Base-by-base conservation (phyloP, 2,888 invertebrate genomes). In the Ormyrus nitidulus region DNA sequence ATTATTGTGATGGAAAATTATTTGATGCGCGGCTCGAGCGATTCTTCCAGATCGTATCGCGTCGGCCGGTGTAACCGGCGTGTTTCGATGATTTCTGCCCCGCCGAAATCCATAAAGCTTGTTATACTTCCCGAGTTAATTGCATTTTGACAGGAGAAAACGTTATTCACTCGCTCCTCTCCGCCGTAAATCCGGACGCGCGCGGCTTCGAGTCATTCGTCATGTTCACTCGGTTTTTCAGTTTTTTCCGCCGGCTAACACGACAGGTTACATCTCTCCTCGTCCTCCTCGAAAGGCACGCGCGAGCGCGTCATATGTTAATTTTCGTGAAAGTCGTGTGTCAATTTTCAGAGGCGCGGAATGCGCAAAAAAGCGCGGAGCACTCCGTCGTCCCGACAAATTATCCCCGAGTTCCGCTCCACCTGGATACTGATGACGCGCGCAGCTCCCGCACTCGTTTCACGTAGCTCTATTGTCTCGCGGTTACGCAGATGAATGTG, bases 241-340 rank as follows among this genome's bases (percentile, higher is more conserved):
- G 13, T 19, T 11, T 34, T 70, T 65, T 71, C 54, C 10, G 19
- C n/a, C 71, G 7, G 66, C 66, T 78, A 72, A 72, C 61, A 66
- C 46, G 74, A 74, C 79, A 58, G 64, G 11, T 44, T 48, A 74
- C 68, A 58, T 64, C 56, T 11, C 56, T 44, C n/a, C 69, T 54
- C 34, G 13, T 49, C 11, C 6, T n/a, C 5, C 44, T 34, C 10
- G 48, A 49, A 10, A 19, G 44, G 48, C 46, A 49, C 44, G 49
- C 58, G 13, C 46, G n/a, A 9, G 54, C 51, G 5, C 56, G 58
- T 58, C 58, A 49, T 66, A 53, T 49, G 79, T 73, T 74, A 73
- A 79, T 74, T 74, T 66, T 19, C 80, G 71, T 62, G 80, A 80
- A 80, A 80, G 80, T 80, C n/a, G 76, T 70, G 74, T 75, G 74